Percentiles rank a stretch among this genome's conserved stretches.
Conservation (phyloP, 1,140 invertebrate genomes). For the Tetranychus cinnabarinus region DNA sequence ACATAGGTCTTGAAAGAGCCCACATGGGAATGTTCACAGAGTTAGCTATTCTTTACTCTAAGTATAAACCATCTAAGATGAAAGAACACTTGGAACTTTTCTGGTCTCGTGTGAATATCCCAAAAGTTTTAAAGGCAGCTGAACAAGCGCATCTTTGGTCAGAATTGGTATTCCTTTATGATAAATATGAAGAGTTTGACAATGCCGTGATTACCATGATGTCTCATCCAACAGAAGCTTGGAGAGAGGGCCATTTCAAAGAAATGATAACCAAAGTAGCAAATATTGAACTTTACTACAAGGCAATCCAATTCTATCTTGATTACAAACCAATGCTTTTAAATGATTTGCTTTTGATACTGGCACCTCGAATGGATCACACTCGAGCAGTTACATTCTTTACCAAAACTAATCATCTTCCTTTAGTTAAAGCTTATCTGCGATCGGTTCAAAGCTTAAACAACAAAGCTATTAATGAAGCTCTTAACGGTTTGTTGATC, state of each 20-base stretch:
- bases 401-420: slow-evolving; percentile 50
- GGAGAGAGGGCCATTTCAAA: slow-evolving; percentile 98
- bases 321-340: slow-evolving; percentile 90
- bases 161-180: slow-evolving; percentile 94
- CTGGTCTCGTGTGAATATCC: slow-evolving; percentile 99
- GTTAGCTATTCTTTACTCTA: slow-evolving; percentile 92
- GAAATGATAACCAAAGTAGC: slow-evolving; percentile 97
- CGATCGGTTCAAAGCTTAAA: slow-evolving; percentile 92
- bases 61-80: slow-evolving; percentile 98
- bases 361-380: slow-evolving; percentile 95
- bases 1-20: slow-evolving; percentile 74
- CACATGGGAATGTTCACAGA: slow-evolving; percentile 99
- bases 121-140: slow-evolving; percentile 87
- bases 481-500: slow-evolving; percentile 84
- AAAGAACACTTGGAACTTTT: slow-evolving; percentile 95
- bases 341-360: slow-evolving; percentile 83
- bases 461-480: slow-evolving; percentile 98
- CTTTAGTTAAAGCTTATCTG: slow-evolving; percentile 90
- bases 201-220: slow-evolving; percentile 99
- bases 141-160: slow-evolving; percentile 97
- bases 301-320: slow-evolving; percentile 95
- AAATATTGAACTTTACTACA: slow-evolving; percentile 98
- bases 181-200: slow-evolving; percentile 99
- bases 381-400: slow-evolving; percentile 53
- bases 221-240: slow-evolving; percentile 94